Evolutionary conservation across 1,140 invertebrate genomes (phyloP).

Genomic region (Aradophagus sp.): DNA sequence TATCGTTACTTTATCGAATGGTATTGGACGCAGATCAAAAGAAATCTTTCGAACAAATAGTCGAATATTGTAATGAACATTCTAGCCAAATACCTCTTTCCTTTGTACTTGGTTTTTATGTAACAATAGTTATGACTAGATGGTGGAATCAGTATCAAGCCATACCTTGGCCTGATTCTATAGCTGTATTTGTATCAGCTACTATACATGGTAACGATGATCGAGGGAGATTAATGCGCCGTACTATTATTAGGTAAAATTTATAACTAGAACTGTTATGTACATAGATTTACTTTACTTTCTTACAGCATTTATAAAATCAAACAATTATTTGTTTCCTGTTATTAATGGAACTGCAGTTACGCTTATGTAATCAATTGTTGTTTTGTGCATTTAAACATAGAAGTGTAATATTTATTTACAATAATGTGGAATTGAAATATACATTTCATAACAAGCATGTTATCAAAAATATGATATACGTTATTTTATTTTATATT

Average conservation of each 20-base stretch:
- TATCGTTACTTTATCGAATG: constrained; percentile 78
- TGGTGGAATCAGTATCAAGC: constrained; percentile 94
- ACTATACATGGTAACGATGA: constrained; percentile 88
- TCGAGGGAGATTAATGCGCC: constrained; percentile 88
- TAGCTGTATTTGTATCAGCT: constrained; percentile 88
- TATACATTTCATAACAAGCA: no score
- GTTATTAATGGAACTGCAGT: no score
- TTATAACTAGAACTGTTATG: constrained; percentile 6
- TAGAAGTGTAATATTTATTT: no score
- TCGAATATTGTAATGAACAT: constrained; percentile 85
- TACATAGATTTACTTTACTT: no score
- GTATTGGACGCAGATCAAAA: constrained; percentile 75
- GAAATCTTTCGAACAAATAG: constrained; percentile 84
- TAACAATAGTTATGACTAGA: constrained; percentile 91
- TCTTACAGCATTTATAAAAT: no score
- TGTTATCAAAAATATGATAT: no score
- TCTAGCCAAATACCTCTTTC: constrained; percentile 87
- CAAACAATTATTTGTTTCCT: no score
- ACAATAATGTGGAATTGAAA: no score
- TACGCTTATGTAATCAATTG: no score
- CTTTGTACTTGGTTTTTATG: constrained; percentile 94
- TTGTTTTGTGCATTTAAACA: no score
- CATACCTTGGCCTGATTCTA: constrained; percentile 87
- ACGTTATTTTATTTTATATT: no score
- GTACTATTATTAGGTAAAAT: constrained; percentile 86